Evolutionary conservation across 2,888 invertebrate species (phyloP).

Genomic region (Augochlorella aurata): DNA sequence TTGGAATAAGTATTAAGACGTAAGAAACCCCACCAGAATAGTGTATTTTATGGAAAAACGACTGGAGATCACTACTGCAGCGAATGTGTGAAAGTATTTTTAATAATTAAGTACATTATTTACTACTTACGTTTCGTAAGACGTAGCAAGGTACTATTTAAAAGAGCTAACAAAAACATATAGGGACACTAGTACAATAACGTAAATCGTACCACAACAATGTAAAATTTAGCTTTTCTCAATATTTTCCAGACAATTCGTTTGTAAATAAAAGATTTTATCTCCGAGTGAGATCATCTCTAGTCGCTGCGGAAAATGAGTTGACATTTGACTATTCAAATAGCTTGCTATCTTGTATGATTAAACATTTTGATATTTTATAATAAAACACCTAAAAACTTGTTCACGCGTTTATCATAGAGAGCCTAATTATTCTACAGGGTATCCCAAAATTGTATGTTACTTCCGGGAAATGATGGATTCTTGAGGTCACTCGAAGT

Average conservation of each 20-base stretch:
- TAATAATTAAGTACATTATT: slow-evolving; percentile 1
- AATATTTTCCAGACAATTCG: neutral
- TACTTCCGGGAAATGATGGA: too few relatives aligned
- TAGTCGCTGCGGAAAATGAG: neutral
- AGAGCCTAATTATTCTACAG: neutral
- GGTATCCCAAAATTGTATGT: too few relatives aligned
- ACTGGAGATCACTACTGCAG: neutral
- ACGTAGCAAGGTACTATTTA: neutral
- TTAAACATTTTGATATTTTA: neutral
- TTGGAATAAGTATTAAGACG: neutral
- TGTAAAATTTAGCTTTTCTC: neutral
- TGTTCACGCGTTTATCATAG: neutral
- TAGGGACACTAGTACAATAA: slow-evolving; percentile 7
- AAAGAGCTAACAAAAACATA: neutral
- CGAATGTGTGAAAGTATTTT: neutral
- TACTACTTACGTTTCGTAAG: slow-evolving; percentile 8
- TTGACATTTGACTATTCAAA: neutral
- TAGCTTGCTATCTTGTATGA: neutral
- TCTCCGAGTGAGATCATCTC: neutral
- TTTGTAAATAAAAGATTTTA: neutral
- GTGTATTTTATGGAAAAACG: neutral
- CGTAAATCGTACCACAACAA: neutral
- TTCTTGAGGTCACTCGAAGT: too few relatives aligned
- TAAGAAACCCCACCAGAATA: neutral
- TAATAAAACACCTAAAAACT: neutral